These are phyloP conservation scores for Bombus pyrosoma DNA, from an alignment of 1,140 invertebrate genomes.

Conservation along the genomic window DNA sequence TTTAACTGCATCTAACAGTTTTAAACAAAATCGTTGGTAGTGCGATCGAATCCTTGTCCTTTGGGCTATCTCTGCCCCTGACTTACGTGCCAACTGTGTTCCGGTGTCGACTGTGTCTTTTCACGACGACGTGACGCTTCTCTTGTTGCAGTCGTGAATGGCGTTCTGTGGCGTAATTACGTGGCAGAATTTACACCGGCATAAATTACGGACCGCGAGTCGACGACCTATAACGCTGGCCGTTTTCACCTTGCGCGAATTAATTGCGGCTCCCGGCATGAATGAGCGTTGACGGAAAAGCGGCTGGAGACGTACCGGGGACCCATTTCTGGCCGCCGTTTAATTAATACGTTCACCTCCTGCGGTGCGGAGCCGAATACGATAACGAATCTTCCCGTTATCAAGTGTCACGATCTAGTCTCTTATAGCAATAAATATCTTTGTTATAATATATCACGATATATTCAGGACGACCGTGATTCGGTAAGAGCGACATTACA, in stretches of 20 bases:
- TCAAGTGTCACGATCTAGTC: constrained; percentile 40
- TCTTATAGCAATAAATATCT: constrained; percentile 42
- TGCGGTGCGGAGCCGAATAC: neutral
- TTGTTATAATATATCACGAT: neutral
- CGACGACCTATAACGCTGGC: constrained; percentile 53
- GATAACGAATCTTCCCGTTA: constrained; percentile 25
- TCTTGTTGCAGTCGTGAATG: constrained; percentile 50
- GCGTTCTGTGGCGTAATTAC: constrained; percentile 60
- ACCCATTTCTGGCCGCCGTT: constrained; percentile 32
- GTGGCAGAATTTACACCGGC: constrained; percentile 63
- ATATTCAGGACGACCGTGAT: neutral
- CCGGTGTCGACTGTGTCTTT: constrained; percentile 37
- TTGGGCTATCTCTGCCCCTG: neutral
- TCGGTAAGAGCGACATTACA: neutral
- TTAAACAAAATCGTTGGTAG: neutral
- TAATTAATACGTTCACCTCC: constrained; percentile 48
- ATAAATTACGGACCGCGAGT: constrained; percentile 60
- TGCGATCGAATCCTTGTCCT: neutral
- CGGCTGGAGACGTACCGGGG: neutral
- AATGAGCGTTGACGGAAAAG: constrained; percentile 49
- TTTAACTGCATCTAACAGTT: too few species aligned
- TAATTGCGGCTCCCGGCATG: constrained; percentile 55
- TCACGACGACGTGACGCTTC: constrained; percentile 13
- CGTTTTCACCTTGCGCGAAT: constrained; percentile 62
- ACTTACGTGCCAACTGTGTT: constrained; percentile 10